These are phyloP conservation scores for Ictalurus furcatus DNA, from an alignment of 2,113 vertebrate species.

Conservation along the genomic window DNA sequence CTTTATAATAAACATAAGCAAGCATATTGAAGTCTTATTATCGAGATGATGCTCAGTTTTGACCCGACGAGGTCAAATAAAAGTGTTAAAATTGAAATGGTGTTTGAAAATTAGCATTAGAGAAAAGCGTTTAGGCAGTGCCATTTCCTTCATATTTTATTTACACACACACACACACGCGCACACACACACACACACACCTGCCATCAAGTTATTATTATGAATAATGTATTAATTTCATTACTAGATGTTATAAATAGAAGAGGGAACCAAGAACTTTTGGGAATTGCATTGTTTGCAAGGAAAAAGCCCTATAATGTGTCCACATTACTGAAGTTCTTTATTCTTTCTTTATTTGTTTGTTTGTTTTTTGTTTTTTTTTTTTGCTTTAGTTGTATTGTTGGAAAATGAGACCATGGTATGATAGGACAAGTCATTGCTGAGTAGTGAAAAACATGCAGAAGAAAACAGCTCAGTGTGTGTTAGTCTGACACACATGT, in stretches of 20 bases:
- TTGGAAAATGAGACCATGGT: neutral
- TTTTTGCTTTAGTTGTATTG: neutral
- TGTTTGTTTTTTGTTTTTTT: too few species aligned
- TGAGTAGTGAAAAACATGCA: neutral
- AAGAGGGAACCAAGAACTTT: neutral
- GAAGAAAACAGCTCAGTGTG: neutral
- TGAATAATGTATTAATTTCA: neutral
- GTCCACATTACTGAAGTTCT: neutral
- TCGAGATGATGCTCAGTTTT: neutral
- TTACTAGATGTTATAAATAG: neutral
- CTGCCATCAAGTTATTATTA: neutral
- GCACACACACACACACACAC: neutral
- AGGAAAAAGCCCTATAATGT: neutral
- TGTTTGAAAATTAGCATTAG: neutral
- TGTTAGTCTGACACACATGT: neutral
- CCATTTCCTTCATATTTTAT: neutral
- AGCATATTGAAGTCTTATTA: neutral
- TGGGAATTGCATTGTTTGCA: neutral
- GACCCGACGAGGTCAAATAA: neutral
- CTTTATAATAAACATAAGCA: neutral
- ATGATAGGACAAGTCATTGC: neutral
- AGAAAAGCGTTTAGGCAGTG: neutral
- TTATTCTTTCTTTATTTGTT: too few species aligned
- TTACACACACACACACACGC: neutral
- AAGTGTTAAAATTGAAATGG: neutral